These are phyloP conservation scores for Lepisosteus oculatus DNA, from an alignment of 2,113 vertebrate genomes.

Conservation along the genomic window DNA sequence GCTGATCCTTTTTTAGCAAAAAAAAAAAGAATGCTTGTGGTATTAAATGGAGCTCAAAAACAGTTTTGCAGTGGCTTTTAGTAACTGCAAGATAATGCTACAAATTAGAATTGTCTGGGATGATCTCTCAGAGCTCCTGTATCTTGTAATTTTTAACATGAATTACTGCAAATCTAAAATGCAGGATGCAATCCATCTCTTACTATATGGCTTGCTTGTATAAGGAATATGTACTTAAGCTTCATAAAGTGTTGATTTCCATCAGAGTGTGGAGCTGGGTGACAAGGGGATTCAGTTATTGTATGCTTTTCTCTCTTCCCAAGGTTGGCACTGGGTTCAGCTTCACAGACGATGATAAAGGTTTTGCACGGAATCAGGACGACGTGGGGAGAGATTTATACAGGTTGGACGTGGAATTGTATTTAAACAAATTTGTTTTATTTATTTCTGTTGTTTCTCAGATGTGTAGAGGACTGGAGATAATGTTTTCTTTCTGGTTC, in stretches of 20 bases:
- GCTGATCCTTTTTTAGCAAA: too few relatives aligned
- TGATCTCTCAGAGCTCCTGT: too few relatives aligned
- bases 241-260: background rate
- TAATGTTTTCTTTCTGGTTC: background rate
- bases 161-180: too few relatives aligned
- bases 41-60: too few relatives aligned
- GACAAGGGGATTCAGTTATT: background rate
- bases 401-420: conserved; percentile 47
- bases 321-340: conserved; percentile 80
- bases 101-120: too few relatives aligned
- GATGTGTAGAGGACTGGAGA: background rate
- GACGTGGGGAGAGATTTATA: conserved; percentile 71
- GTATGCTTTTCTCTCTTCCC: conserved; percentile 6
- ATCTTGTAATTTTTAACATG: too few relatives aligned
- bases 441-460: conserved; percentile 4
- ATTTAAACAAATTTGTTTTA: conserved; percentile 12
- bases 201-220: too few relatives aligned
- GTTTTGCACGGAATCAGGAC: conserved; percentile 67
- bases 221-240: too few relatives aligned
- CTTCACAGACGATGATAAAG: conserved; percentile 59
- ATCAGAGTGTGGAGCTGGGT: background rate
- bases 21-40: too few relatives aligned
- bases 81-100: too few relatives aligned
- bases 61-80: too few relatives aligned
- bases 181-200: too few relatives aligned